A percentile compares a stretch with the other conserved stretches of the same genome.
Conservation (phyloP, 2,797 vertebrate genomes). For the Parotocinclus haroldoi region DNA sequence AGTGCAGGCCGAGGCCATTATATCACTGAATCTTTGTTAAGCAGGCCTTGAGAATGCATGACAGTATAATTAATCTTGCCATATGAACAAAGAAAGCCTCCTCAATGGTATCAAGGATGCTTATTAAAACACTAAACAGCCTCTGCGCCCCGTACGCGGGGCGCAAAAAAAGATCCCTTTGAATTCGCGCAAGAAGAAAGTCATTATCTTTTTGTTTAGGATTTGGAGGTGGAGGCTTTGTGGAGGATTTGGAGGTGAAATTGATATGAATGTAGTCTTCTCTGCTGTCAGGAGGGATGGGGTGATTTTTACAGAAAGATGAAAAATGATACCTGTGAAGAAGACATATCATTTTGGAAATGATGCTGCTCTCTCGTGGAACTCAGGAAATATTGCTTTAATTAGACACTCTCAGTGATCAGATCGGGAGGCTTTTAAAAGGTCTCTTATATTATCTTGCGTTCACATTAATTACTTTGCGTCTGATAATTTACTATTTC, state of each 20-base stretch:
- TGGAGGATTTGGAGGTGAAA: constrained; percentile 66
- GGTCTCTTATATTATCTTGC: constrained; percentile 38
- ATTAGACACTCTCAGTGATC: constrained; percentile 69
- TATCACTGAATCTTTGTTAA: constrained; percentile 99
- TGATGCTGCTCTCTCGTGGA: constrained; percentile 46
- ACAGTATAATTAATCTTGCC: constrained; percentile 99
- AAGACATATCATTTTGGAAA: constrained; percentile 77
- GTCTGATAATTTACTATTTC: constrained; percentile 39
- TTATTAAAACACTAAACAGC: constrained; percentile 99
- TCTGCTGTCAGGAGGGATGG: constrained; percentile 43
- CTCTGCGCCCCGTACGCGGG: constrained; percentile 45
- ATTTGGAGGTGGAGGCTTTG: constrained; percentile 42
- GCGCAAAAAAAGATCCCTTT: constrained; percentile 64
- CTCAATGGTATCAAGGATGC: constrained; percentile 99
- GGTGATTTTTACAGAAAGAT: constrained; percentile 59
- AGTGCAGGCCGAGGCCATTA: constrained; percentile 91
- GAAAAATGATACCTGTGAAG: constrained; percentile 79
- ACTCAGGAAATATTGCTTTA: constrained; percentile 67
- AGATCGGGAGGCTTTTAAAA: constrained; percentile 45
- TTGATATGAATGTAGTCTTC: constrained; percentile 64
- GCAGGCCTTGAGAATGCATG: constrained; percentile 98
- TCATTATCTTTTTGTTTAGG: constrained; percentile 80
- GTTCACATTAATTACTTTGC: constrained; percentile 41
- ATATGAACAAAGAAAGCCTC: constrained; percentile 99
- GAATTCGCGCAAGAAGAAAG: constrained; percentile 75